Percentiles rank a stretch among this genome's conserved stretches.
Conservation (phyloP, 2,113 vertebrate species). For the Antennarius striatus region DNA sequence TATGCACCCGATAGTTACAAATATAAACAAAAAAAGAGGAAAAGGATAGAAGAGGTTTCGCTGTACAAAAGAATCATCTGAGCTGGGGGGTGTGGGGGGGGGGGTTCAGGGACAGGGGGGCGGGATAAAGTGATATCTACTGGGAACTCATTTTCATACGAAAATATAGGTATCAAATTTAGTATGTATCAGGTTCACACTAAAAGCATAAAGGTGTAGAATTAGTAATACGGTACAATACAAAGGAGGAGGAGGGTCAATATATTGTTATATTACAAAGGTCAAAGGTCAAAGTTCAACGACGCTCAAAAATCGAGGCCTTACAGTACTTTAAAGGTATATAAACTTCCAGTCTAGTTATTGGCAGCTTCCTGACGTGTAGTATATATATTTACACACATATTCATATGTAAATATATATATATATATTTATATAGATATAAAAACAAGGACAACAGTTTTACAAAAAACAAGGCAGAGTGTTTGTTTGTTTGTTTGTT, state of each 20-base stretch:
- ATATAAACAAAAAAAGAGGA: constrained; percentile 92
- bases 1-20: constrained; percentile 98
- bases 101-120: constrained; percentile 13
- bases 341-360: constrained; percentile 97
- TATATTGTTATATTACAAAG: constrained; percentile 96
- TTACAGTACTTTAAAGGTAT: constrained; percentile 98
- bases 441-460: constrained; percentile 83
- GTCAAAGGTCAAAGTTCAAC: constrained; percentile 51
- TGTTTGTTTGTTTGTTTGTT: too few species aligned
- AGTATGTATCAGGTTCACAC: constrained; percentile 99
- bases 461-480: constrained; percentile 91
- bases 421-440: constrained; percentile 75
- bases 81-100: constrained; percentile 68
- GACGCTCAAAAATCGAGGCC: constrained; percentile 97
- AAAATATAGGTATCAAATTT: constrained; percentile 99
- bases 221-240: constrained; percentile 96
- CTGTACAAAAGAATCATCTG: constrained; percentile 95
- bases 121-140: constrained; percentile 99
- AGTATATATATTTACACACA: not conserved
- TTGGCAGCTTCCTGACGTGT: constrained; percentile 89
- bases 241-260: constrained; percentile 85
- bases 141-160: constrained; percentile 99
- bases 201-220: constrained; percentile 99
- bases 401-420: too few species aligned
- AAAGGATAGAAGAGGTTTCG: constrained; percentile 93